Evolutionary conservation across 53 echinoderm and acorn worm species (phyloP), one percentile per base, ranked within the genome.

Genomic region (Pentamera pediparva): DNA sequence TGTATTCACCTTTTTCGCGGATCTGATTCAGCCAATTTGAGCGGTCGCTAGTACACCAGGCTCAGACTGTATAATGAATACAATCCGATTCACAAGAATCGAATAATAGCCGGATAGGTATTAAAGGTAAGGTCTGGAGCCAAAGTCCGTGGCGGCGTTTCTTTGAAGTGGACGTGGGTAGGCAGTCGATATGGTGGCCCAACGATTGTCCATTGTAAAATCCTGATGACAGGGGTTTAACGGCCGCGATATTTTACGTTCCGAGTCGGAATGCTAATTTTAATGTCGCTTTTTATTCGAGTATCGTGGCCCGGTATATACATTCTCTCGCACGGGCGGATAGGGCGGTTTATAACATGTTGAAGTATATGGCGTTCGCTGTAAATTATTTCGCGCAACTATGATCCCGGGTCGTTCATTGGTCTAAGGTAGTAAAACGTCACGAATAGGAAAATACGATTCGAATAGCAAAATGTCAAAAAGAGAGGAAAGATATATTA

Each of bases 181-280:
- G 52, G 37, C 45, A 26, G 29, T 25, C 39, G 41, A 29, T 67
- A 39, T 40, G 67, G 67, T 67, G 30, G 37, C 40, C 41, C 43
- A 67, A 67, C 67, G 67, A 41, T 67, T 19, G 45, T 45, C 67
- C 45, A 67, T 67, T 67, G 67, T 67, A 67, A 67, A 67, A 67
- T 45, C 39, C 41, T 43, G 67, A 67, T n/a, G n/a, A n/a, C n/a
- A n/a, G n/a, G 67, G 41, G 45, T 67, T 67, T 67, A 67, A 67
- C 67, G 24, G 67, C 67, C 67, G 45, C n/a, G n/a, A n/a, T n/a
- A 28, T 39, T 67, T 67, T 67, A 67, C 67, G 67, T 67, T 45
- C 67, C 45, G 67, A 67, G 40, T 67, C 40, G 67, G 29, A 22
- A 41, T 38, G 67, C 67, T 43, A 67, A 67, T 41, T 67, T 67